Evolutionary conservation across 2,888 invertebrate species (phyloP).

Genomic region (Euzetes globulus): DNA sequence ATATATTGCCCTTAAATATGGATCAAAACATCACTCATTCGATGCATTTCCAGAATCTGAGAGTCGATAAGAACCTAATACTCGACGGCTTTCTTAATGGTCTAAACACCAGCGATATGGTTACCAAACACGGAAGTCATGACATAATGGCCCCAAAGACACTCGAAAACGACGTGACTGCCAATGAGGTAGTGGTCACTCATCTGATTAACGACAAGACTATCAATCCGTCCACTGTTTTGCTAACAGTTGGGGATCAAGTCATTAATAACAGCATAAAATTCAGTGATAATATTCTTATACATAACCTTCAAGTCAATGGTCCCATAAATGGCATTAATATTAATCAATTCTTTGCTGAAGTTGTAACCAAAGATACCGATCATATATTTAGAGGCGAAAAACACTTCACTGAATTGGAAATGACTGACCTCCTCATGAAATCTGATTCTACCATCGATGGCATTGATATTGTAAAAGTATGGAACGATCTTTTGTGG

Average conservation of each 20-base stretch:
- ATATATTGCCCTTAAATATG: slow-evolving; percentile 36
- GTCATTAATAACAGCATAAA: slow-evolving; percentile 30
- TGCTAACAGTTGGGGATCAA: slow-evolving; percentile 37
- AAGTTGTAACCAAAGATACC: slow-evolving; percentile 34
- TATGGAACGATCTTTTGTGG: slow-evolving; percentile 39
- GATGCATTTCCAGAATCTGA: slow-evolving; percentile 29
- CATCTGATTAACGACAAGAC: slow-evolving; percentile 36
- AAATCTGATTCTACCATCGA: slow-evolving; percentile 33
- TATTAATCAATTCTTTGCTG: slow-evolving; percentile 34
- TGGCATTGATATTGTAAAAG: slow-evolving; percentile 36
- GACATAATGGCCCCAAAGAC: slow-evolving; percentile 36
- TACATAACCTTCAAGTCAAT: slow-evolving; percentile 33
- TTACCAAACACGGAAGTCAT: slow-evolving; percentile 38
- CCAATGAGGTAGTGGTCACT: slow-evolving; percentile 33
- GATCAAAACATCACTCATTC: slow-evolving; percentile 34
- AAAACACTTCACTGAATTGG: slow-evolving; percentile 35
- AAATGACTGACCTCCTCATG: slow-evolving; percentile 32
- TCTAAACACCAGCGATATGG: slow-evolving; percentile 32
- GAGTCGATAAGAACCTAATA: slow-evolving; percentile 30
- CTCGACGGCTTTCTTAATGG: slow-evolving; percentile 37
- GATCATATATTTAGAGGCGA: slow-evolving; percentile 33
- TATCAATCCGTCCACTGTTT: slow-evolving; percentile 34
- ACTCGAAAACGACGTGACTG: slow-evolving; percentile 18
- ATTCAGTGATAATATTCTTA: slow-evolving; percentile 32
- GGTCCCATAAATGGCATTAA: slow-evolving; percentile 35